Conservation (phyloP, 2,888 invertebrate genomes). For the Cheilosia scutellata region DNA sequence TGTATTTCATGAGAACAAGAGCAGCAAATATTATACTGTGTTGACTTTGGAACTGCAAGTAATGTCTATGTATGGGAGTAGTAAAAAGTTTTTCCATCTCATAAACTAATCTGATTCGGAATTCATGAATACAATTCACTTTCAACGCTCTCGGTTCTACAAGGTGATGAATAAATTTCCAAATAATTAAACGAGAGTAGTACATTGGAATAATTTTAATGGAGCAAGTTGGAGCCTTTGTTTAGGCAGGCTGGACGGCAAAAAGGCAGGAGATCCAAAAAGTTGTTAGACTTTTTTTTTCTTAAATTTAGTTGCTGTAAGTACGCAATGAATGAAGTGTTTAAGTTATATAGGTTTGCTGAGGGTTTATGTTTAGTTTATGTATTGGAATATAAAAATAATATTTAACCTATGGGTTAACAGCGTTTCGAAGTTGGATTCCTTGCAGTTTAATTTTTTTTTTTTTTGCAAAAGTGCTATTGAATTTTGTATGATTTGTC, state of each 20-base stretch:
- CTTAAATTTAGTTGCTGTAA: too few species aligned
- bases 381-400: too few species aligned
- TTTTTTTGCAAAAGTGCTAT: too few species aligned
- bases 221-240: background rate
- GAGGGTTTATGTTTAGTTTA: too few species aligned
- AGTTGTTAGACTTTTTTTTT: background rate
- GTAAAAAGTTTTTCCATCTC: conserved; percentile 46
- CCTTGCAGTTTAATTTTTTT: too few species aligned
- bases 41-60: conserved; percentile 12
- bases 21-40: background rate
- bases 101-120: conserved; percentile 48
- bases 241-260: background rate
- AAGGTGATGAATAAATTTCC: conserved; percentile 62
- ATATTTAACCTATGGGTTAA: too few species aligned
- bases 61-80: background rate
- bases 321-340: background rate
- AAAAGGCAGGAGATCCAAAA: background rate
- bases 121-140: conserved; percentile 55
- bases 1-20: background rate
- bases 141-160: conserved; percentile 15
- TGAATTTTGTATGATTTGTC: too few species aligned
- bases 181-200: conserved; percentile 43
- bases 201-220: conserved; percentile 47
- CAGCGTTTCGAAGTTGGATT: too few species aligned
- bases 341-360: background rate